These are phyloP conservation scores for Xerus rutilus DNA, from an alignment of 2,797 vertebrate species.

Conservation along the genomic window DNA sequence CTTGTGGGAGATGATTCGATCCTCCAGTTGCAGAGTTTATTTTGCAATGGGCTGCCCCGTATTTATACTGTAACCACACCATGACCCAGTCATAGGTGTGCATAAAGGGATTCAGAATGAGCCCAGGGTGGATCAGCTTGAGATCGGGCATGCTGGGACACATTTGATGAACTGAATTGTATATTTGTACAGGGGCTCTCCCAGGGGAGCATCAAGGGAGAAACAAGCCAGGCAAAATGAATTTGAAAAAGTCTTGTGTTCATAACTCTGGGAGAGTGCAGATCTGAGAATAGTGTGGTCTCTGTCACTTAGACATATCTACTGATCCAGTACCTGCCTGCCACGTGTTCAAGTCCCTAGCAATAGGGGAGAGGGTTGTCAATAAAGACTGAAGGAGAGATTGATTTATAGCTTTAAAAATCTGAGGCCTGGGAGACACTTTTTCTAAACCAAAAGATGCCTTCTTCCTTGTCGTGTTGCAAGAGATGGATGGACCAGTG, in stretches of 20 bases:
- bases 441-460: neutral
- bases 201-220: neutral
- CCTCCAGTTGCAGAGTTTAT: neutral
- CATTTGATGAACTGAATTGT: neutral
- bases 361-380: neutral
- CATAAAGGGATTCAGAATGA: neutral
- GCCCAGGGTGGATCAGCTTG: neutral
- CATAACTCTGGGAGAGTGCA: neutral
- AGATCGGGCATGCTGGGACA: neutral
- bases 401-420: conserved; percentile 20
- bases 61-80: neutral
- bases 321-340: neutral
- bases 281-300: neutral
- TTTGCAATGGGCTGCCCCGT: neutral
- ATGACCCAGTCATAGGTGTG: neutral
- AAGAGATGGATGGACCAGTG: too few species aligned
- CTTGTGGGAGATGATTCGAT: neutral
- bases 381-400: neutral
- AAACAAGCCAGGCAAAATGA: conserved; percentile 6
- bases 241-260: neutral
- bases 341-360: neutral
- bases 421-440: neutral
- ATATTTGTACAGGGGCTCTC: neutral
- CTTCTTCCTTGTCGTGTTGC: neutral
- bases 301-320: neutral